Percentiles rank a stretch among this genome's conserved stretches.
Conservation (phyloP, 2,888 invertebrate genomes). For the Tribolium freemani region DNA sequence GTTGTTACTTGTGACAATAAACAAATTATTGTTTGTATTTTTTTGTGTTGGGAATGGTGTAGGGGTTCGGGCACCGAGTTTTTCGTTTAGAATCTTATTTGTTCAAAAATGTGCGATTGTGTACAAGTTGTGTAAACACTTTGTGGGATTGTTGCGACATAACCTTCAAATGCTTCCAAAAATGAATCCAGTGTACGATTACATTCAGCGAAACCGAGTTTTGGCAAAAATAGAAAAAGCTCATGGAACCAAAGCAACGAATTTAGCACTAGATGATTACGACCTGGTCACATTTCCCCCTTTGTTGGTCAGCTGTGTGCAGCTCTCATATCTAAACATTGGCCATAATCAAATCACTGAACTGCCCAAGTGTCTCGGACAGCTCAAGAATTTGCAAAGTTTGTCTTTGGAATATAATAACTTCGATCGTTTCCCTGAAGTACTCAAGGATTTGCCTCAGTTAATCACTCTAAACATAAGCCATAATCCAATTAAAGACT, state of each 20-base stretch:
- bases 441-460: conserved; percentile 73
- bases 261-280: conserved; percentile 75
- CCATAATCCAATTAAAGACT: conserved; percentile 74
- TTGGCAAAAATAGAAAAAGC: conserved; percentile 78
- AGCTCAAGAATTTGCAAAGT: conserved; percentile 73
- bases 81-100: not conserved
- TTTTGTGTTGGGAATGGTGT: no score
- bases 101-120: not conserved
- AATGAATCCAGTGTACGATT: conserved; percentile 79
- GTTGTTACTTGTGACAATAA: not conserved
- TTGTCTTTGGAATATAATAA: conserved; percentile 78
- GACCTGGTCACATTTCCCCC: conserved; percentile 76
- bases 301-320: conserved; percentile 71
- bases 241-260: conserved; percentile 72
- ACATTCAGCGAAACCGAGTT: conserved; percentile 78
- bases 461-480: conserved; percentile 77
- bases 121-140: not conserved
- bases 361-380: conserved; percentile 70
- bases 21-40: not conserved
- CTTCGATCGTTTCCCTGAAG: conserved; percentile 73
- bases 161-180: conserved; percentile 24
- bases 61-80: not conserved
- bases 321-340: conserved; percentile 75
- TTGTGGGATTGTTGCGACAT: not conserved
- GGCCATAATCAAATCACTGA: conserved; percentile 75